Conservation (phyloP, 2,113 vertebrate genomes). For the Poeciliopsis retropinna region DNA sequence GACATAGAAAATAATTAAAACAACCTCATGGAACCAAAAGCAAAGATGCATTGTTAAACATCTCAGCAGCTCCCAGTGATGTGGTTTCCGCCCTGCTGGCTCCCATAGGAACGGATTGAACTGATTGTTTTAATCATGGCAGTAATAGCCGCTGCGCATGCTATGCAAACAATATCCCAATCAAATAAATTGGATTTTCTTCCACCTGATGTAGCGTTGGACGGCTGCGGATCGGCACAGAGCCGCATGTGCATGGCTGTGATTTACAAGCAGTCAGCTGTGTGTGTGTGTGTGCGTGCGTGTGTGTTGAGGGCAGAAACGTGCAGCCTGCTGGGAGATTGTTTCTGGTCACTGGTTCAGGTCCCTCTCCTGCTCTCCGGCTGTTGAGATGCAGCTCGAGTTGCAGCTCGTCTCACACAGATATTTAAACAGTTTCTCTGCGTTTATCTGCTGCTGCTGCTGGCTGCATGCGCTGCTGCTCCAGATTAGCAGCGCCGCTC, state of each 20-base stretch:
- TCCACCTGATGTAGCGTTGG: slow-evolving; percentile 59
- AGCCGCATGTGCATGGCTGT: slow-evolving; percentile 15
- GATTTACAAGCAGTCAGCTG: slow-evolving; percentile 38
- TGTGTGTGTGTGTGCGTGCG: not conserved
- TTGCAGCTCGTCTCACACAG: slow-evolving; percentile 46
- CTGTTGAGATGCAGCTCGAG: slow-evolving; percentile 63
- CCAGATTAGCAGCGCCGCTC: slow-evolving; percentile 48
- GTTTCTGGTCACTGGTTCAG: slow-evolving; percentile 76
- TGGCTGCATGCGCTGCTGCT: slow-evolving; percentile 49
- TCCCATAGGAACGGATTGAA: slow-evolving; percentile 40
- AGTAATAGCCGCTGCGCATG: slow-evolving; percentile 29
- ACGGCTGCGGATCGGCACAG: not conserved
- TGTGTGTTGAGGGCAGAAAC: slow-evolving; percentile 33
- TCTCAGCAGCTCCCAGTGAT: slow-evolving; percentile 31
- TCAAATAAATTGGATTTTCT: slow-evolving; percentile 68
- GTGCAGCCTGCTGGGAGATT: slow-evolving; percentile 52
- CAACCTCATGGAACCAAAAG: slow-evolving; percentile 26
- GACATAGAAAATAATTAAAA: slow-evolving; percentile 34
- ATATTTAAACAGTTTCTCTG: slow-evolving; percentile 20
- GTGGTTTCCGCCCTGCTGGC: slow-evolving; percentile 38
- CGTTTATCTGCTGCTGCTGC: slow-evolving; percentile 34
- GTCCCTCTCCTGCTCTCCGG: slow-evolving; percentile 43
- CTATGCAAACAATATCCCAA: slow-evolving; percentile 61
- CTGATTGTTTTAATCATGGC: slow-evolving; percentile 63
- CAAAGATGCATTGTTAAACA: slow-evolving; percentile 16